phyloP scores from a whole-genome alignment of 2,113 vertebrate genomes.

The Varanus salvator region DNA sequence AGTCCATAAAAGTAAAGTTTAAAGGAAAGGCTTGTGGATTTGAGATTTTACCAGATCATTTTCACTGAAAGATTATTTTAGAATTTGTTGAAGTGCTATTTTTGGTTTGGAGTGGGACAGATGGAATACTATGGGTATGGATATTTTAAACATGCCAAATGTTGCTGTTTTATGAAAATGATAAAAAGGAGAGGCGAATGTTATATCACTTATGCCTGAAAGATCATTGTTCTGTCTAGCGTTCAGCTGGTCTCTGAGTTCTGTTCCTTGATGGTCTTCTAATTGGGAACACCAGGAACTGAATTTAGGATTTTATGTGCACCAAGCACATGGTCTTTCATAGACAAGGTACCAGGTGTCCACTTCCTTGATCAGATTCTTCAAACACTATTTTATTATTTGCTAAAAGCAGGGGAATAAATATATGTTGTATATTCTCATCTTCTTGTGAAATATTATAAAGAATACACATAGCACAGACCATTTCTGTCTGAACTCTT shows the following conservation, averaged over 20 bases:
- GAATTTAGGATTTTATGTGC: not conserved
- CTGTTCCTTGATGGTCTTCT: not conserved
- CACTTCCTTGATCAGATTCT: not conserved
- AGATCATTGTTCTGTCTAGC: not conserved
- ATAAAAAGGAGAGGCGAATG: not conserved
- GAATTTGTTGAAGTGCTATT: not conserved
- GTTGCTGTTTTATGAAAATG: not conserved
- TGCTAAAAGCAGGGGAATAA: too few species aligned
- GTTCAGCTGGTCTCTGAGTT: not conserved
- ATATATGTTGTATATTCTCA: not conserved
- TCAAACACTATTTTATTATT: not conserved
- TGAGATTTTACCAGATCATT: not conserved
- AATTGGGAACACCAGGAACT: not conserved
- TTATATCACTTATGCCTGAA: not conserved
- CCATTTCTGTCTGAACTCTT: not conserved
- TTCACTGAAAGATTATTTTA: not conserved
- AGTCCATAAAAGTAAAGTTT: not conserved
- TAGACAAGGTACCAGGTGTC: not conserved
- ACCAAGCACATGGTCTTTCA: not conserved
- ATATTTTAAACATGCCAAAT: not conserved
- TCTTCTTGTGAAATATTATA: not conserved
- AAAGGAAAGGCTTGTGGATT: too few species aligned
- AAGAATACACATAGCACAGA: not conserved
- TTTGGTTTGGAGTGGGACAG: not conserved
- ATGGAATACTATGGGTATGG: not conserved